Evolutionary conservation across 2,113 vertebrate genomes (phyloP).

Genomic region (Rhabdomys dilectus): DNA sequence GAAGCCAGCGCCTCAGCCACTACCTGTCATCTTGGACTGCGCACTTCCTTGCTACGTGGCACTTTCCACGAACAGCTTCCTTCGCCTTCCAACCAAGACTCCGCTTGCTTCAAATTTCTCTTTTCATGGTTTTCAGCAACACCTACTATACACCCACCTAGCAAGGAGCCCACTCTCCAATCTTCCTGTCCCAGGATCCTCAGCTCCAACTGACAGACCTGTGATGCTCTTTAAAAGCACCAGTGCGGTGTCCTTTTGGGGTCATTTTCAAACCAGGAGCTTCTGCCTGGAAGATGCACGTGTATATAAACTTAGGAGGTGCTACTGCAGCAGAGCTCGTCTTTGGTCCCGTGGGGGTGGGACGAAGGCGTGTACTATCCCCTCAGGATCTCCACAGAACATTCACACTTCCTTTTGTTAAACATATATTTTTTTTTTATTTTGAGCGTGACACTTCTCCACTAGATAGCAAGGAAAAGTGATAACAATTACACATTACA

Average conservation of each 20-base stretch:
- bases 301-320: neutral
- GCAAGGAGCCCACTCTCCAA: neutral
- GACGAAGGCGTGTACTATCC: neutral
- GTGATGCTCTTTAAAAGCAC: neutral
- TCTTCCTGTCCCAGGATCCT: neutral
- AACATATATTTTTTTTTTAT: slow-evolving; percentile 90
- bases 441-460: slow-evolving; percentile 91
- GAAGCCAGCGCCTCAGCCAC: slow-evolving; percentile 46
- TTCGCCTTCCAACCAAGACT: slow-evolving; percentile 56
- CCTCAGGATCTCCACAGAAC: slow-evolving; percentile 49
- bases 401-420: slow-evolving; percentile 85
- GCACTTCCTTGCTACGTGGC: slow-evolving; percentile 68
- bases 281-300: neutral
- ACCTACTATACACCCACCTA: slow-evolving; percentile 38
- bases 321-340: neutral
- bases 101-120: slow-evolving; percentile 57
- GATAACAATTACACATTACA: slow-evolving; percentile 94
- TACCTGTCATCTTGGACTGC: slow-evolving; percentile 76
- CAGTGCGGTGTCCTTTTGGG: neutral
- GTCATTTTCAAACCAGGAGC: slow-evolving; percentile 41
- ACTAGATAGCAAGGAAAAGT: slow-evolving; percentile 92
- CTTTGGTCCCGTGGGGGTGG: neutral
- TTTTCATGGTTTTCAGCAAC: slow-evolving; percentile 2
- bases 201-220: neutral
- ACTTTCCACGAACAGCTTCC: slow-evolving; percentile 52